phyloP scores from a whole-genome alignment of 2,888 invertebrate genomes.

The Aporophyla nigra region DNA sequence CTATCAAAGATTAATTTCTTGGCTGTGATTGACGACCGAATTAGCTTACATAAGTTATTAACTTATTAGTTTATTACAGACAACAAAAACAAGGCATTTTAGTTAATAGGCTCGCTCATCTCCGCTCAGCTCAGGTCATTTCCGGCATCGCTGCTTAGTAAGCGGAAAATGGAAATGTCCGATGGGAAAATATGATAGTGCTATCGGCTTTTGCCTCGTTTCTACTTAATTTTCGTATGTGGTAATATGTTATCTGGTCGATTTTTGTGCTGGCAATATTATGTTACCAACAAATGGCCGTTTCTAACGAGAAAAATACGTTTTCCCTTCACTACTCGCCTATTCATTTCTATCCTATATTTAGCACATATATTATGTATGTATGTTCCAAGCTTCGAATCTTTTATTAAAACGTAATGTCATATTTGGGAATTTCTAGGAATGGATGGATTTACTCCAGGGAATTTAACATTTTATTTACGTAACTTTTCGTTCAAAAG shows the following conservation, averaged over 20 bases:
- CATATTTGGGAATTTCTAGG: not conserved
- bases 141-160: conserved; percentile 61
- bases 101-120: conserved; percentile 37
- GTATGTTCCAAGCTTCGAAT: conserved; percentile 7
- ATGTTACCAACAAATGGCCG: conserved; percentile 4
- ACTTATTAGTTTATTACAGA: not conserved
- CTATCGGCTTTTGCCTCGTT: conserved; percentile 58
- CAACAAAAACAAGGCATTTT: conserved; percentile 44
- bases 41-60: conserved; percentile 20
- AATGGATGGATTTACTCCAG: not conserved
- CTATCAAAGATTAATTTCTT: conserved; percentile 36
- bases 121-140: conserved; percentile 44
- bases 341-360: conserved; percentile 22
- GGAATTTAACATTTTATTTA: not conserved
- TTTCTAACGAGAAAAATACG: not conserved
- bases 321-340: conserved; percentile 1
- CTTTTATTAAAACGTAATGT: not conserved
- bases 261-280: conserved; percentile 27
- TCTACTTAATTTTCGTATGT: conserved; percentile 52
- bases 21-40: conserved; percentile 37
- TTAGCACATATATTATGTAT: conserved; percentile 7
- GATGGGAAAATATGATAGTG: conserved; percentile 66
- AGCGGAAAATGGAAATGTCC: conserved; percentile 68
- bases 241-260: conserved; percentile 26
- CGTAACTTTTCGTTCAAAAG: not conserved